These are phyloP conservation scores for Taxidea taxus DNA, from an alignment of 2,113 vertebrate species.

Conservation along the genomic window DNA sequence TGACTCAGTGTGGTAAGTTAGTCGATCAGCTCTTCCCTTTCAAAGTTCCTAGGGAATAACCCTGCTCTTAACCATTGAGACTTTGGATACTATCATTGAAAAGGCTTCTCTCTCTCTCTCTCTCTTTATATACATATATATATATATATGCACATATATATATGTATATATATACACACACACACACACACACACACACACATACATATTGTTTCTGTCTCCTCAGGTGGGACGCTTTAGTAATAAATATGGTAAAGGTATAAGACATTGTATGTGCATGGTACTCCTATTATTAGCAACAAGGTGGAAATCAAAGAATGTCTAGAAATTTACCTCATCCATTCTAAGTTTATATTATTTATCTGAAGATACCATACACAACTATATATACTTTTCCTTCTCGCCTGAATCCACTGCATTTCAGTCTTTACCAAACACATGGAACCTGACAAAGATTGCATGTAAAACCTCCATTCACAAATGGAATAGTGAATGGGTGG, in stretches of 20 bases:
- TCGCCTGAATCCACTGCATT: not conserved
- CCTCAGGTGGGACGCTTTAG: not conserved
- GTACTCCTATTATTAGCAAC: not conserved
- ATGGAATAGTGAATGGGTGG: not conserved
- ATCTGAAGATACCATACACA: not conserved
- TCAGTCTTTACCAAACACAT: not conserved
- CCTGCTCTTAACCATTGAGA: not conserved
- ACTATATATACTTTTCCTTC: not conserved
- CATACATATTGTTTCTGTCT: not conserved
- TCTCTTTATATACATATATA: no score
- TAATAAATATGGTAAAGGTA: not conserved
- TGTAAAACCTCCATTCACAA: not conserved
- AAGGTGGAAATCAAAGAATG: not conserved
- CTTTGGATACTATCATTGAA: not conserved
- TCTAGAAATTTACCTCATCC: not conserved
- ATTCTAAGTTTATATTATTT: not conserved
- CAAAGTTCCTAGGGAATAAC: not conserved
- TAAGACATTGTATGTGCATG: not conserved
- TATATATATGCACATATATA: no score
- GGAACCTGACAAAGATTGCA: not conserved
- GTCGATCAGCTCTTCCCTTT: not conserved
- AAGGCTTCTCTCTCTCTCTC: not conserved
- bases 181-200: no score
- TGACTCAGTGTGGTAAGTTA: not conserved
- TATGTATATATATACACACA: no score